Percentiles rank a stretch among this genome's conserved stretches.
These are phyloP conservation scores for Telmatherina bonti DNA, from an alignment of 2,797 vertebrate genomes.

Conservation along the genomic window DNA sequence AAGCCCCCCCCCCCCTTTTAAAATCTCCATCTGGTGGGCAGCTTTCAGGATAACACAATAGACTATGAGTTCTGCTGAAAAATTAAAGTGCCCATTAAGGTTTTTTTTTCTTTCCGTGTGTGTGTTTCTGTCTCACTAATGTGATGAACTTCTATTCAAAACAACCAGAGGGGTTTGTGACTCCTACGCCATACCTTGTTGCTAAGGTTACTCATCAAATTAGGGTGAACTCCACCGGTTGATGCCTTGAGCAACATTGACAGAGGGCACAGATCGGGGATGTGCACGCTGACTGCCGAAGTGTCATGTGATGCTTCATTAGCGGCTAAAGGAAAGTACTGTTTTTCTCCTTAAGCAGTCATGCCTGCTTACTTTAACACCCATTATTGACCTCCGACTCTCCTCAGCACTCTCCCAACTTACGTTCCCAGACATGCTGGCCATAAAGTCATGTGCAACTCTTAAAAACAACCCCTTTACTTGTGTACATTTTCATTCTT, in stretches of 20 bases:
- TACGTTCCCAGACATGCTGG: background rate
- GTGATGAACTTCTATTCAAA: constrained; percentile 47
- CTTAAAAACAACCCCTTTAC: background rate
- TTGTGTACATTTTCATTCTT: background rate
- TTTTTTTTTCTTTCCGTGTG: background rate
- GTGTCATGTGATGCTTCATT: constrained; percentile 34
- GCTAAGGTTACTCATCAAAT: constrained; percentile 62
- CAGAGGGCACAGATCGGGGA: constrained; percentile 40
- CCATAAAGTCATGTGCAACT: background rate
- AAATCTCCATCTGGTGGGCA: constrained; percentile 40
- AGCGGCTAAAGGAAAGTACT: constrained; percentile 16
- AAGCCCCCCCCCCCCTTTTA: constrained; percentile 8
- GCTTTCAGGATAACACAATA: constrained; percentile 56
- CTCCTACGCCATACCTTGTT: constrained; percentile 43
- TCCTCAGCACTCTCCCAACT: background rate
- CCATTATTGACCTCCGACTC: constrained; percentile 27
- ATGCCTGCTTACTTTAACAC: constrained; percentile 44
- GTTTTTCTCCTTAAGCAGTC: constrained; percentile 31
- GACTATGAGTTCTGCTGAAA: constrained; percentile 48
- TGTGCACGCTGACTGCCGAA: constrained; percentile 1
- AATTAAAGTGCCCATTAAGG: constrained; percentile 58
- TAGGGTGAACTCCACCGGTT: constrained; percentile 40
- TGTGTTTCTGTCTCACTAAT: constrained; percentile 39
- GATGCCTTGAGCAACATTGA: constrained; percentile 45
- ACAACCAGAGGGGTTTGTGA: constrained; percentile 45